Conservation (phyloP, 2,888 invertebrate genomes). For the Apotomis betuletana region DNA sequence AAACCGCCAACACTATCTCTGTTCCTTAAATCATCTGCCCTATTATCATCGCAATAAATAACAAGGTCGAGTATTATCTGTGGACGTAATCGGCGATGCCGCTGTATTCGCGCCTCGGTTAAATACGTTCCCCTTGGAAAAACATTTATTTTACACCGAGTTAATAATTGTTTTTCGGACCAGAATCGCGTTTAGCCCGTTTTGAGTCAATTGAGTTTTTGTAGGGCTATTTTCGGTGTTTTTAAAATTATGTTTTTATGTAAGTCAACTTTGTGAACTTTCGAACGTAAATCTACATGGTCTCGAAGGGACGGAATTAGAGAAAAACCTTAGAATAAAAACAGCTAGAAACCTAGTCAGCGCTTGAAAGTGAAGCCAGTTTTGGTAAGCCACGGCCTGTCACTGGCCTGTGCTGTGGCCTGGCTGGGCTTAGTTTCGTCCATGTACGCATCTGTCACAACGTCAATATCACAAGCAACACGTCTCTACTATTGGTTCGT, state of each 20-base stretch:
- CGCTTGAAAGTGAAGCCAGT: too few relatives aligned
- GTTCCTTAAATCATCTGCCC: slow-evolving; percentile 77
- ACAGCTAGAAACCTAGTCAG: too few relatives aligned
- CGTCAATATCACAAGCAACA: too few relatives aligned
- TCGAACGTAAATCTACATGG: too few relatives aligned
- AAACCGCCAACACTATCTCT: slow-evolving; percentile 71
- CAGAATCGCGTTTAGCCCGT: slow-evolving; percentile 29
- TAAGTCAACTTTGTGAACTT: not conserved
- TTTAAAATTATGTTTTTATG: not conserved
- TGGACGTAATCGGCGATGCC: slow-evolving; percentile 73
- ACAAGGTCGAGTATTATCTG: slow-evolving; percentile 69
- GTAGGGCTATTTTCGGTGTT: slow-evolving; percentile 1
- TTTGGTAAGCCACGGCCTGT: too few relatives aligned
- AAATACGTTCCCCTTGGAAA: slow-evolving; percentile 71
- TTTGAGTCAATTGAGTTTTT: slow-evolving; percentile 28
- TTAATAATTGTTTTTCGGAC: slow-evolving; percentile 56
- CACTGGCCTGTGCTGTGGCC: too few relatives aligned
- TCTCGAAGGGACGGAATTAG: not conserved
- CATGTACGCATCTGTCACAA: too few relatives aligned
- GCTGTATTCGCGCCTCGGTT: slow-evolving; percentile 70
- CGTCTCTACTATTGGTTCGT: too few relatives aligned
- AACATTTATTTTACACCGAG: slow-evolving; percentile 61
- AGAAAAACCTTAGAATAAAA: too few relatives aligned
- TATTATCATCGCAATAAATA: slow-evolving; percentile 75
- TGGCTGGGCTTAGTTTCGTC: too few relatives aligned